Evolutionary conservation across 2,797 vertebrate species (phyloP), one percentile per base, ranked within the genome.

Genomic region (Hoplostethus atlanticus): DNA sequence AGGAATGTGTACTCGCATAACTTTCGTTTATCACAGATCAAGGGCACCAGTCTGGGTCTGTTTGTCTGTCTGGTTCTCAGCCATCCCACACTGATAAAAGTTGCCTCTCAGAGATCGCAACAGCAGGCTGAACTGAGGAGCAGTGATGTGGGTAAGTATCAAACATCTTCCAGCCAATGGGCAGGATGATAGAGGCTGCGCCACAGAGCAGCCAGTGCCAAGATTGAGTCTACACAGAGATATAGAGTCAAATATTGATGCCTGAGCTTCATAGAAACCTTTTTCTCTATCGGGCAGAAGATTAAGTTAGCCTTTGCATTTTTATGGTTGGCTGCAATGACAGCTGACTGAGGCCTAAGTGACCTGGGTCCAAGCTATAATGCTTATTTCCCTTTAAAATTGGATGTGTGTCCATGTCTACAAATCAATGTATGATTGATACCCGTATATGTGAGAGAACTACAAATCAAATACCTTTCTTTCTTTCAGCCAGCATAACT

Each of bases 11-110:
- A 8, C 36, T 62, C 1, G 28, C 68, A 76, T 79, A 71, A 67
- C 80, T 82, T 82, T 28, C 16, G 76, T 85, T 87, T 89, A 91
- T 87, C 86, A 66, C 46, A 68, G 79, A 90, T 90, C 84, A 80
- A 79, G 73, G 83, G 55, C 81, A 80, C 25, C 61, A 69, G 80
- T 82, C 82, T 86, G 68, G 28, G 62, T 86, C 62, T 84, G 70
- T 80, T 75, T 73, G 71, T 80, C 76, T 77, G 87, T 80, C 83
- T 88, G 81, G 47, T 83, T 87, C 60, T 47, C 63, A 84, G 79
- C 77, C 65, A 64, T 63, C 68, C 72, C 40, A 63, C 68, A 56
- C 76, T 74, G 90, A 87, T 85, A 83, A 88, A 71, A 76, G 71
- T 51, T 67, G 83, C 70, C 61, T 78, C 68, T 81, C 46, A 47